Evolutionary conservation across 1,140 invertebrate genomes (phyloP), one percentile per base, ranked within the genome.

Genomic region (Telenomus remus): DNA sequence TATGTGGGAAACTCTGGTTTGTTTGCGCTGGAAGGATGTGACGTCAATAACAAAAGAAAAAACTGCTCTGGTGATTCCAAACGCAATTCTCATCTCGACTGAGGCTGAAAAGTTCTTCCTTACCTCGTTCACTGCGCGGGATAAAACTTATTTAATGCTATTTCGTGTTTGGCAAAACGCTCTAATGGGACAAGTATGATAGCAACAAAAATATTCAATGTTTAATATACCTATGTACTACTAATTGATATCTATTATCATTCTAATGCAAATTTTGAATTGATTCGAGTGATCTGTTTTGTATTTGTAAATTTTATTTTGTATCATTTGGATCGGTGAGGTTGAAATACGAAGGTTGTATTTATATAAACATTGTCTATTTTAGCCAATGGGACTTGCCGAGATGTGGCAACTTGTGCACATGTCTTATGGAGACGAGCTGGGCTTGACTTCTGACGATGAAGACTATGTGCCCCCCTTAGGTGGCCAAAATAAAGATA

Each of bases 111-210:
- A 96, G 84, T 94, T 94, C 86, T 98, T 98, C 88, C 94, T 98
- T 71, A 96, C 97, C 11, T 97, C 96, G 19, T 97, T 98, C 86
- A 93, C 93, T 14, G 92, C 96, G 14, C 88, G 97, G 44, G 97
- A 98, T 88, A 97, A 98, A 86, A 93, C 95, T 1, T 98, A 95
- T 90, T 90, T 97, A 78, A 97, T 97, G 94, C 90, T 98, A 79
- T 97, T 98, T 89, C 91, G 95, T 78, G 92, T 98, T 75, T 98
- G 97, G 97, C 96, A 98, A 89, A 97, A 97, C 91, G 95, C 95
- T 70, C 91, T 98, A 39, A 92, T 97, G 89, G 95, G 95, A 80
- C 92, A 97, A 91, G 93, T 94, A 89, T 78, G 75, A 27, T 76
- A 14, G 12, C 14, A 53, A 44, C 14, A 15, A 42, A 54, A 57